phyloP scores from a whole-genome alignment of 2,797 vertebrate species.

The Graptemys geographica region DNA sequence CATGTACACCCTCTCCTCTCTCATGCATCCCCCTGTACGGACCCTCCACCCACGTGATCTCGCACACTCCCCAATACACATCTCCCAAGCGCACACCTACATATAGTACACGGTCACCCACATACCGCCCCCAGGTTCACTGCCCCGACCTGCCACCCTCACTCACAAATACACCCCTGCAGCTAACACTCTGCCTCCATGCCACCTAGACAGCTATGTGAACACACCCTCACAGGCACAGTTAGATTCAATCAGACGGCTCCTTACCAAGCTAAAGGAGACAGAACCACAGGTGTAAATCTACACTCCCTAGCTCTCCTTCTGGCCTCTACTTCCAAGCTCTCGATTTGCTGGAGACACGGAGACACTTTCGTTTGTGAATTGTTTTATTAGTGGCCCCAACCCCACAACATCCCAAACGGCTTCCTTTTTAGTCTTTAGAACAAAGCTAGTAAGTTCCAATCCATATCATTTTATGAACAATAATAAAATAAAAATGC shows the following conservation, averaged over 20 bases:
- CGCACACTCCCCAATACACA: background rate
- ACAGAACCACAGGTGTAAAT: background rate
- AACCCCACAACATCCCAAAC: background rate
- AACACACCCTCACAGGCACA: fast-evolving
- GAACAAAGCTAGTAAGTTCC: conserved; percentile 49
- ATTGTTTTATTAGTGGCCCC: background rate
- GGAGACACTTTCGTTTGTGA: background rate
- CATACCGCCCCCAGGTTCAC: background rate
- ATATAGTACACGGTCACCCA: background rate
- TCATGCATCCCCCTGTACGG: fast-evolving
- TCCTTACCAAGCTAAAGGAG: background rate
- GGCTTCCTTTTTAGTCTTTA: conserved; percentile 17
- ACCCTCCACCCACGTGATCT: fast-evolving
- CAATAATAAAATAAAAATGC: conserved; percentile 30
- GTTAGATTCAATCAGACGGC: background rate
- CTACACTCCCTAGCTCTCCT: background rate
- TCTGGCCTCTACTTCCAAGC: background rate
- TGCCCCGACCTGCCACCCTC: background rate
- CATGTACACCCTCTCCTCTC: background rate
- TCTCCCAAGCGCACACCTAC: background rate
- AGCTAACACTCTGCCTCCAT: fast-evolving
- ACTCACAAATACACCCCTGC: background rate
- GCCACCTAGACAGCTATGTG: background rate
- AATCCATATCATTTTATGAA: conserved; percentile 64
- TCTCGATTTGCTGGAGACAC: background rate